These are phyloP conservation scores for Actias luna DNA, from an alignment of 2,888 invertebrate genomes.

Conservation along the genomic window DNA sequence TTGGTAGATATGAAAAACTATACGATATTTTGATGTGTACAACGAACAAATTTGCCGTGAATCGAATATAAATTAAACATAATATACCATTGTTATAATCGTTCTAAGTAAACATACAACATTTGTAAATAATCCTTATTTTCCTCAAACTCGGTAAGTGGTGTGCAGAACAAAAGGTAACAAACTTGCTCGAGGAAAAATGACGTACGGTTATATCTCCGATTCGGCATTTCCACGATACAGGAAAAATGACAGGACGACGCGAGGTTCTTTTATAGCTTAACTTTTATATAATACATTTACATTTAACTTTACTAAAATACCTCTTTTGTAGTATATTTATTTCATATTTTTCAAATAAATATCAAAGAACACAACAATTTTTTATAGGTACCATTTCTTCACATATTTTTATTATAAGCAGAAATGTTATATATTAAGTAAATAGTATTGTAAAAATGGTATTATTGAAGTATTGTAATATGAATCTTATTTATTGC, in stretches of 20 bases:
- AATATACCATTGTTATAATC: not conserved
- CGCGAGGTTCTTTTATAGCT: not conserved
- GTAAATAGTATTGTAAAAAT: too few species aligned
- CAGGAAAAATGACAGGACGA: slow-evolving; percentile 23
- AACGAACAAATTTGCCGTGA: not conserved
- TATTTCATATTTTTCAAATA: not conserved
- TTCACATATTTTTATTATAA: too few species aligned
- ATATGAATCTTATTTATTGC: too few species aligned
- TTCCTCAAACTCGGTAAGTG: not conserved
- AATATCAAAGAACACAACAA: not conserved
- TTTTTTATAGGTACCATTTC: not conserved
- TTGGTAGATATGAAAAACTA: not conserved
- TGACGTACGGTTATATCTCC: slow-evolving; percentile 31
- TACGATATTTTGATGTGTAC: not conserved
- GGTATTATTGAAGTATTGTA: too few species aligned
- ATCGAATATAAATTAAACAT: not conserved
- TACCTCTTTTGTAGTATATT: not conserved
- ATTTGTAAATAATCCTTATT: not conserved
- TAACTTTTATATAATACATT: not conserved
- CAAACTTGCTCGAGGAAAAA: slow-evolving; percentile 30
- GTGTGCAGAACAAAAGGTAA: slow-evolving; percentile 22
- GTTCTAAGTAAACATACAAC: not conserved
- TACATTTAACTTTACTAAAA: not conserved
- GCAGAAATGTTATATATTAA: too few species aligned
- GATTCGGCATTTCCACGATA: slow-evolving; percentile 30